Conservation (phyloP, 2,113 vertebrate species). For the Oreochromis aureus region DNA sequence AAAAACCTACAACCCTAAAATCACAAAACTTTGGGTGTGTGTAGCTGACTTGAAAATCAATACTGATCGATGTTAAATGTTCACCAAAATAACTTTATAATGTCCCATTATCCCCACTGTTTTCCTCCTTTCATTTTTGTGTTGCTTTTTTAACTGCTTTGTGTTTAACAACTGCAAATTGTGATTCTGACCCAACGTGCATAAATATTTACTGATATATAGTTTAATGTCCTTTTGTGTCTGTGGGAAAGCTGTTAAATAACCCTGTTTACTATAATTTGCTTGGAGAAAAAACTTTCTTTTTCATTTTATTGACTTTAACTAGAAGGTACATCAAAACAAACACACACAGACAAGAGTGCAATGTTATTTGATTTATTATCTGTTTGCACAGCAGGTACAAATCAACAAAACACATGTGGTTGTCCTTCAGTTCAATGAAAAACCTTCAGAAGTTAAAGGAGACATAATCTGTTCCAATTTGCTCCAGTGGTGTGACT, state of each 20-base stretch:
- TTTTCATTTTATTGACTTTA: background rate
- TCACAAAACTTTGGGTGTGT: no score
- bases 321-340: background rate
- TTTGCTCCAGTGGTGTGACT: background rate
- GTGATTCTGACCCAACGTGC: background rate
- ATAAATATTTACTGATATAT: background rate
- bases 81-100: background rate
- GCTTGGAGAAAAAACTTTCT: background rate
- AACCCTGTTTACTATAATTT: background rate
- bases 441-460: background rate
- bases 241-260: background rate
- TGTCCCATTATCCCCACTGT: background rate
- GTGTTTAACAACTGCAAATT: background rate
- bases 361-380: slow-evolving; percentile 3
- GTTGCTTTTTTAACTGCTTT: background rate
- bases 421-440: background rate
- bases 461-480: background rate
- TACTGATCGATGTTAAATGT: background rate
- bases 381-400: background rate
- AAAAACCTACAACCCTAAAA: no score
- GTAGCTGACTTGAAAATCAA: background rate
- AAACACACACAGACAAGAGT: background rate
- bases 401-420: background rate
- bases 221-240: background rate
- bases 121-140: background rate